phyloP scores from a whole-genome alignment of 2,797 vertebrate genomes.

The Chiloscyllium punctatum region DNA sequence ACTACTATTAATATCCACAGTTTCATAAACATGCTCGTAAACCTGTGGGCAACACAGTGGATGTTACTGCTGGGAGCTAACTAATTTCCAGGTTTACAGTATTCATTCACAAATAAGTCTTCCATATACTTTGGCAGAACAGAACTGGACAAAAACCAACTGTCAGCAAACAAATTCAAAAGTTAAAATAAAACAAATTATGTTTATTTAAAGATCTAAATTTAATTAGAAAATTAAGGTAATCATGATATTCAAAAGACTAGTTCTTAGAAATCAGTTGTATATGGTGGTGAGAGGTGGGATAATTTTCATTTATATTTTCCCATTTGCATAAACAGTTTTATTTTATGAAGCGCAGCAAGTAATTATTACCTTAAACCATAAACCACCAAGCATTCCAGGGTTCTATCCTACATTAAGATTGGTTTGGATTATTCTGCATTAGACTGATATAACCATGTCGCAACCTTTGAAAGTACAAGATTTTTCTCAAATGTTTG shows the following conservation, averaged over 20 bases:
- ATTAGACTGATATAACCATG: neutral
- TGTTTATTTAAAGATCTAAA: neutral
- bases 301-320: neutral
- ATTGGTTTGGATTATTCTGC: neutral
- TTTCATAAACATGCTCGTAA: slow-evolving; percentile 97
- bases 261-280: neutral
- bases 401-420: neutral
- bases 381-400: neutral
- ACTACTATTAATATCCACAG: slow-evolving; percentile 96
- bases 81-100: neutral
- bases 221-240: neutral
- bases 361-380: neutral
- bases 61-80: neutral
- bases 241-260: neutral
- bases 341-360: neutral
- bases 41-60: slow-evolving; percentile 64
- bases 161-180: neutral
- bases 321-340: neutral
- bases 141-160: neutral
- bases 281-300: neutral
- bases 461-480: neutral
- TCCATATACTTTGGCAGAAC: neutral
- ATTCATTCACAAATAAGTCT: neutral
- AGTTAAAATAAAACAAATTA: neutral
- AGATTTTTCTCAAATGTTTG: neutral